Conservation (phyloP, 2,888 invertebrate species). For the Atherix ibis region DNA sequence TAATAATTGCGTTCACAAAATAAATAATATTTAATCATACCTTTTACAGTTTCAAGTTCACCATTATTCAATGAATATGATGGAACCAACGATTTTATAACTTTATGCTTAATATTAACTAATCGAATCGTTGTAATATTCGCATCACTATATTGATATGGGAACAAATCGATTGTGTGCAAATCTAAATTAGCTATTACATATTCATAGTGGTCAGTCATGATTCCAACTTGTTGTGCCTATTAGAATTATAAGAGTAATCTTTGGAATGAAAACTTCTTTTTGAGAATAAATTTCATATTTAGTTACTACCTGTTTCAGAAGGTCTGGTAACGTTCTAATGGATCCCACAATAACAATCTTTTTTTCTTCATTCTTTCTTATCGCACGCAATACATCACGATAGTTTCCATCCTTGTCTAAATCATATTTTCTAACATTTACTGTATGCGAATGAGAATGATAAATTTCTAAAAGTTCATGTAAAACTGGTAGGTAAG, state of each 20-base stretch:
- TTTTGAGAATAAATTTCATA: neutral
- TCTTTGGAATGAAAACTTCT: neutral
- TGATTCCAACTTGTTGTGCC: slow-evolving; percentile 90
- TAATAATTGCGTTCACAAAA: no score
- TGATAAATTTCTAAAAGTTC: slow-evolving; percentile 53
- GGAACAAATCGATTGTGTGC: slow-evolving; percentile 43
- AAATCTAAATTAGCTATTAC: slow-evolving; percentile 68
- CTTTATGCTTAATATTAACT: no score
- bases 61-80: no score
- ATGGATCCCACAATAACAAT: slow-evolving; percentile 57
- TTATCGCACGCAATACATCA: slow-evolving; percentile 48
- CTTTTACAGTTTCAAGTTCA: no score
- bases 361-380: slow-evolving; percentile 47
- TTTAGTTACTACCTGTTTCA: slow-evolving; percentile 30
- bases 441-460: slow-evolving; percentile 39
- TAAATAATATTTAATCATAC: no score
- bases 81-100: no score
- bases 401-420: slow-evolving; percentile 52
- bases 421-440: slow-evolving; percentile 45
- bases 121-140: slow-evolving; percentile 64
- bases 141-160: slow-evolving; percentile 63
- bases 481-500: slow-evolving; percentile 51
- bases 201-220: slow-evolving; percentile 81
- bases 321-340: slow-evolving; percentile 38
- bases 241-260: slow-evolving; percentile 63